phyloP scores from a whole-genome alignment of 2,797 vertebrate species.

The Ceryle rudis region DNA sequence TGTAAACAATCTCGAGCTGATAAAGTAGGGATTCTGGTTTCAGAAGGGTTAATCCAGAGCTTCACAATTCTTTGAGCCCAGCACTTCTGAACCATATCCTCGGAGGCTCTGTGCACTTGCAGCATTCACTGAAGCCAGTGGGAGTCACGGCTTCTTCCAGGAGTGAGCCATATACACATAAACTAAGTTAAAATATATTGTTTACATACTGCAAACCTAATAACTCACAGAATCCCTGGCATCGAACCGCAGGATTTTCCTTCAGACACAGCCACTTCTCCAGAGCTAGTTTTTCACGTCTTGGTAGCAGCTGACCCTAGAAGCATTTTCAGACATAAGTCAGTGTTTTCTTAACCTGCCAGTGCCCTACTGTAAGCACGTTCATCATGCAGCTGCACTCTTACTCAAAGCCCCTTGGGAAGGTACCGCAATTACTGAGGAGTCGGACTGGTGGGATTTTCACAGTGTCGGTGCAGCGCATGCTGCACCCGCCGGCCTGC shows the following conservation, averaged over 20 bases:
- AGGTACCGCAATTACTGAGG: background rate
- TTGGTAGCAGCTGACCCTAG: conserved; percentile 53
- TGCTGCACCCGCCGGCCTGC: background rate
- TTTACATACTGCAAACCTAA: background rate
- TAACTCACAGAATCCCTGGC: background rate
- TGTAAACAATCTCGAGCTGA: too few relatives aligned
- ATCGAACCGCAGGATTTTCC: background rate
- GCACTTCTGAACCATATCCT: background rate
- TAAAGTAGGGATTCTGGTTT: background rate
- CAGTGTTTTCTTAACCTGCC: conserved; percentile 56
- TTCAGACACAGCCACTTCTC: background rate
- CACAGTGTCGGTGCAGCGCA: background rate
- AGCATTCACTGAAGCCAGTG: background rate
- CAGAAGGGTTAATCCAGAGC: conserved; percentile 27
- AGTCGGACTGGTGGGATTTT: background rate
- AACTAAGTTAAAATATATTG: background rate
- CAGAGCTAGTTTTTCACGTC: background rate
- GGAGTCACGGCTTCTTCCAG: background rate
- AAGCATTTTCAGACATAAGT: conserved; percentile 1
- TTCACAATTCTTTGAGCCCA: background rate
- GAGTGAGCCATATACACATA: background rate
- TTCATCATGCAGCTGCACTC: conserved; percentile 1
- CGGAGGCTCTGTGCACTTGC: background rate
- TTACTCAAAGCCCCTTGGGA: background rate
- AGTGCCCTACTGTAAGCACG: conserved; percentile 18